Percentiles rank a stretch among this genome's conserved stretches.
phyloP scores from a whole-genome alignment of 2,888 invertebrate species.

The Nemoura dubitans region DNA sequence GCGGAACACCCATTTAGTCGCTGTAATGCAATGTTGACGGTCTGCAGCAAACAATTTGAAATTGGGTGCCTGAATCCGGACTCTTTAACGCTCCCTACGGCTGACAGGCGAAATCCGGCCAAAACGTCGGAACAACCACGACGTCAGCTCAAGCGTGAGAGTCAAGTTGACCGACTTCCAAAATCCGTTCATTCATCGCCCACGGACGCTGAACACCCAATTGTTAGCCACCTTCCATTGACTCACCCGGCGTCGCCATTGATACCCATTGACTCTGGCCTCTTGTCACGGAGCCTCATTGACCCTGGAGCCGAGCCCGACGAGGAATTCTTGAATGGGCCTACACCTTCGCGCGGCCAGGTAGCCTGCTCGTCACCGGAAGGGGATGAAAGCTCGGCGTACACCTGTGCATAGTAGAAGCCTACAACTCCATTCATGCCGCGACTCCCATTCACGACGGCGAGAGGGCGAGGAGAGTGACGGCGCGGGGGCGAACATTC shows the following conservation, averaged over 20 bases:
- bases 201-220: background rate
- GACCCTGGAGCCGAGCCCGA: too few species aligned
- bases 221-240: background rate
- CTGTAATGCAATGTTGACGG: too few species aligned
- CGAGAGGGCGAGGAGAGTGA: background rate
- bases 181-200: background rate
- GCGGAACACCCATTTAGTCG: too few species aligned
- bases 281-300: too few species aligned
- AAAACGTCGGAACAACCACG: background rate
- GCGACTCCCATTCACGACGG: background rate
- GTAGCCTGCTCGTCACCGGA: background rate
- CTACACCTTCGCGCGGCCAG: background rate
- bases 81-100: background rate
- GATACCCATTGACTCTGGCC: background rate
- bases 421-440: conserved; percentile 2
- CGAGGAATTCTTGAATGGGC: background rate
- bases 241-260: background rate
- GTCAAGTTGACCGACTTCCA: background rate
- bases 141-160: background rate
- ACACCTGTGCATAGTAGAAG: conserved; percentile 7
- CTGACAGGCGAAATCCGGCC: background rate
- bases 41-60: too few species aligned
- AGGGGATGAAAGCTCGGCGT: background rate
- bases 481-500: background rate
- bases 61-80: too few species aligned